phyloP scores from a whole-genome alignment of 2,888 invertebrate genomes.

The Atethmia centrago region DNA sequence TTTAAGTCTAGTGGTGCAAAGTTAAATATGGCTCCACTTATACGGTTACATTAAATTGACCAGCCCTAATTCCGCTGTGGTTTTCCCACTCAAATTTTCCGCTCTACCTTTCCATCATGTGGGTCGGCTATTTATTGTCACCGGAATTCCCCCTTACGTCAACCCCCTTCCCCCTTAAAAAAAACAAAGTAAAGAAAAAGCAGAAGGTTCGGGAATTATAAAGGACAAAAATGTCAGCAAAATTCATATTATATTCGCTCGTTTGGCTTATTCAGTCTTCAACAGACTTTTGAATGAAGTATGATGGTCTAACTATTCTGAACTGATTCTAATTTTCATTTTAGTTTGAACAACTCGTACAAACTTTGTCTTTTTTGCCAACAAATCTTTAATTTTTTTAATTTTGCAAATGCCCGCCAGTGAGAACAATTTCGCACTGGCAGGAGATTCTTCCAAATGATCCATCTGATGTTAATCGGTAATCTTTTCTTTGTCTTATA shows the following conservation, averaged over 20 bases:
- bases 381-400: too few relatives aligned
- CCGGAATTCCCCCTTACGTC: slow-evolving; percentile 39
- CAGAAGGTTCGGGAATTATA: slow-evolving; percentile 23
- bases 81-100: slow-evolving; percentile 73
- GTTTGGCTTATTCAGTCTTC: not conserved
- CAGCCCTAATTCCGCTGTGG: slow-evolving; percentile 61
- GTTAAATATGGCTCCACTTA: not conserved
- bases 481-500: too few relatives aligned
- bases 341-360: too few relatives aligned
- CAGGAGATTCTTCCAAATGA: too few relatives aligned
- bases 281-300: not conserved
- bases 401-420: too few relatives aligned
- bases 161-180: slow-evolving; percentile 12
- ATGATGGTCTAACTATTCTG: too few relatives aligned
- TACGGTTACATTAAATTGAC: slow-evolving; percentile 39
- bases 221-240: not conserved
- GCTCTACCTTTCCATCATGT: slow-evolving; percentile 68
- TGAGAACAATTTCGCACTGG: too few relatives aligned
- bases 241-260: not conserved
- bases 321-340: too few relatives aligned
- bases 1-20: not conserved
- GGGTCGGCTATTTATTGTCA: slow-evolving; percentile 67
- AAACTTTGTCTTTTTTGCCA: too few relatives aligned
- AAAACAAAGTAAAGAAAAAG: not conserved
- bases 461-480: too few relatives aligned